A percentile compares a stretch with the other conserved stretches of the same genome.
Evolutionary conservation across 2,113 vertebrate species (phyloP).

Genomic region (Halichoerus grypus): DNA sequence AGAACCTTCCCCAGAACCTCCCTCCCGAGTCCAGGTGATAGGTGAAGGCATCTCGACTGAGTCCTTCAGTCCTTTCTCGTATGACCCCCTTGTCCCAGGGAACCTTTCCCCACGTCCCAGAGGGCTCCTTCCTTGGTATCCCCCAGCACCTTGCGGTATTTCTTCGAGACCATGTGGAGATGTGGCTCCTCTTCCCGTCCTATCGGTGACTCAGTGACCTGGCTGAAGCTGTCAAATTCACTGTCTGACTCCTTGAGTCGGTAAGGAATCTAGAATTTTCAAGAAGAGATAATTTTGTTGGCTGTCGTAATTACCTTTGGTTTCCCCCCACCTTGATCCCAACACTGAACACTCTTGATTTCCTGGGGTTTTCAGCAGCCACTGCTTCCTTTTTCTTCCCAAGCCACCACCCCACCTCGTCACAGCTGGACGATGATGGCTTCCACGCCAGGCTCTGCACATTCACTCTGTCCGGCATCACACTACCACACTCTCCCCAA

Average conservation of each 20-base stretch:
- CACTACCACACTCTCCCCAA: not conserved
- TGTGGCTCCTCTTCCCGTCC: slow-evolving; percentile 97
- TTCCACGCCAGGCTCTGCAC: not conserved
- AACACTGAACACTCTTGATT: not conserved
- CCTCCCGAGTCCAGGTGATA: not conserved
- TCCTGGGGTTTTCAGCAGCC: not conserved
- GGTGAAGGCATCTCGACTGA: not conserved
- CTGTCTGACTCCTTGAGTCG: slow-evolving; percentile 95
- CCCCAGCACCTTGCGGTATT: slow-evolving; percentile 95
- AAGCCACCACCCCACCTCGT: not conserved
- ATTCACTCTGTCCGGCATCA: not conserved
- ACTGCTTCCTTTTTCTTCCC: not conserved
- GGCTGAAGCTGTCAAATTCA: slow-evolving; percentile 97
- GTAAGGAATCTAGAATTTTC: slow-evolving; percentile 93
- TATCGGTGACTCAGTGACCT: slow-evolving; percentile 96
- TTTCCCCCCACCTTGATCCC: not conserved
- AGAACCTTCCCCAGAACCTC: not conserved
- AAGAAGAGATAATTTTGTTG: not conserved
- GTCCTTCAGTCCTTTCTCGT: not conserved
- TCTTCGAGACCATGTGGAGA: slow-evolving; percentile 98
- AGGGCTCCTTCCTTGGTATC: not conserved
- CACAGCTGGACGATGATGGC: not conserved
- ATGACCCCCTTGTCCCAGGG: not conserved
- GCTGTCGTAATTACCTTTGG: not conserved
- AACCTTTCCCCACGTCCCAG: not conserved